phyloP scores from a whole-genome alignment of 2,797 vertebrate species.

The Toxotes lorentzi region DNA sequence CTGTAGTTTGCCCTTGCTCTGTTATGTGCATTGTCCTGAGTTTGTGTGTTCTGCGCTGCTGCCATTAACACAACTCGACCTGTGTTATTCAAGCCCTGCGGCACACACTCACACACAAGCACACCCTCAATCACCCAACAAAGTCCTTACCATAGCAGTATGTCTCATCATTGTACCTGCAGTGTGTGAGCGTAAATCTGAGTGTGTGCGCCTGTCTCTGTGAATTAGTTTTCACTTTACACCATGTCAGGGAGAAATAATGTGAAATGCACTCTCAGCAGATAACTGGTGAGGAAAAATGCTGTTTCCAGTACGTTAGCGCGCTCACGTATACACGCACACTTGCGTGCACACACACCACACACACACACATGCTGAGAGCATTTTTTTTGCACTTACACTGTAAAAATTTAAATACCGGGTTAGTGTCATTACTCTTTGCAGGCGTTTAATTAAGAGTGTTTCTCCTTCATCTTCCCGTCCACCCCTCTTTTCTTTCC shows the following conservation, averaged over 20 bases:
- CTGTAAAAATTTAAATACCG: conserved; percentile 27
- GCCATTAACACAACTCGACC: conserved; percentile 53
- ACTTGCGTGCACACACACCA: neutral
- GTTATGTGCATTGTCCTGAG: conserved; percentile 47
- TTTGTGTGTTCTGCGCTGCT: conserved; percentile 50
- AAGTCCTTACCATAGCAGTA: conserved; percentile 77
- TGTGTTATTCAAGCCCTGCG: conserved; percentile 60
- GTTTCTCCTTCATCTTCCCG: conserved; percentile 14
- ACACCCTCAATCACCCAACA: conserved; percentile 65
- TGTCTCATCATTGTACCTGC: conserved; percentile 73
- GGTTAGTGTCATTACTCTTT: conserved; percentile 43
- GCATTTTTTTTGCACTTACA: conserved; percentile 11
- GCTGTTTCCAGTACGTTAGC: conserved; percentile 49
- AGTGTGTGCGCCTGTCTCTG: conserved; percentile 77
- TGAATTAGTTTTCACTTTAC: conserved; percentile 83
- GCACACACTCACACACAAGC: conserved; percentile 33
- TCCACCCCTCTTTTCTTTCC: conserved; percentile 9
- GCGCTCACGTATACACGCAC: neutral
- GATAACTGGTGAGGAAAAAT: conserved; percentile 65
- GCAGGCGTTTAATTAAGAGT: conserved; percentile 38
- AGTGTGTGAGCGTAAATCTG: conserved; percentile 68
- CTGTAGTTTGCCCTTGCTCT: conserved; percentile 54
- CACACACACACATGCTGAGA: conserved; percentile 5
- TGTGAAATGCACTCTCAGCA: conserved; percentile 77
- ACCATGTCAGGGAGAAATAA: conserved; percentile 79